phyloP scores from a whole-genome alignment of 92 coral and sea anemone species.

The Metridium senile region DNA sequence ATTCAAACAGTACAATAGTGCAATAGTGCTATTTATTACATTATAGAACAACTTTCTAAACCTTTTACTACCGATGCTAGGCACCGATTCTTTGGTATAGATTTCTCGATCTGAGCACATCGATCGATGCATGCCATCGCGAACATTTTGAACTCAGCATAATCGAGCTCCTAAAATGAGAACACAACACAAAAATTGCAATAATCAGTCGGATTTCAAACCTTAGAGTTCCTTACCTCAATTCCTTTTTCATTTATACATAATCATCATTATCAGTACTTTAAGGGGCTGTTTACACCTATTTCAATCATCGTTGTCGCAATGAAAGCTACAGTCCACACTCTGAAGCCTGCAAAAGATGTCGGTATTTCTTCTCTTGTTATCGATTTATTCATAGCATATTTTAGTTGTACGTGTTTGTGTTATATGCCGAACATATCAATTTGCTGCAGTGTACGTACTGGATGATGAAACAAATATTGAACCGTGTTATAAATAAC shows the following conservation, averaged over 20 bases:
- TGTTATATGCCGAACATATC: neutral
- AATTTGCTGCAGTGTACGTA: neutral
- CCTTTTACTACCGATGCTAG: neutral
- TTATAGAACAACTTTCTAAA: neutral
- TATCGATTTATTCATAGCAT: no score
- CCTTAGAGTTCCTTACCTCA: no score
- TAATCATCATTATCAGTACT: no score
- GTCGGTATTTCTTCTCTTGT: no score
- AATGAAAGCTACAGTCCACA: no score
- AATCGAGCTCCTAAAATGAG: slow-evolving; percentile 85
- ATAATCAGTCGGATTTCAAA: neutral
- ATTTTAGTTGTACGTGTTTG: neutral
- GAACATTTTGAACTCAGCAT: slow-evolving; percentile 97
- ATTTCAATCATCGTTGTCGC: no score
- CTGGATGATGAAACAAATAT: neutral
- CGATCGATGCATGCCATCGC: slow-evolving; percentile 99
- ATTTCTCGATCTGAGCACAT: slow-evolving; percentile 79
- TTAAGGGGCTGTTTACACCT: neutral
- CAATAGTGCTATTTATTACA: neutral
- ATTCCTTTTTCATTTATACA: no score
- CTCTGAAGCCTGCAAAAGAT: no score
- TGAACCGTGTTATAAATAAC: no score
- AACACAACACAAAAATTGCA: neutral
- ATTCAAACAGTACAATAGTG: neutral
- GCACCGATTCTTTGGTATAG: slow-evolving; percentile 20